These are phyloP conservation scores for Leuciscus waleckii DNA, from an alignment of 2,797 vertebrate genomes.

Conservation along the genomic window DNA sequence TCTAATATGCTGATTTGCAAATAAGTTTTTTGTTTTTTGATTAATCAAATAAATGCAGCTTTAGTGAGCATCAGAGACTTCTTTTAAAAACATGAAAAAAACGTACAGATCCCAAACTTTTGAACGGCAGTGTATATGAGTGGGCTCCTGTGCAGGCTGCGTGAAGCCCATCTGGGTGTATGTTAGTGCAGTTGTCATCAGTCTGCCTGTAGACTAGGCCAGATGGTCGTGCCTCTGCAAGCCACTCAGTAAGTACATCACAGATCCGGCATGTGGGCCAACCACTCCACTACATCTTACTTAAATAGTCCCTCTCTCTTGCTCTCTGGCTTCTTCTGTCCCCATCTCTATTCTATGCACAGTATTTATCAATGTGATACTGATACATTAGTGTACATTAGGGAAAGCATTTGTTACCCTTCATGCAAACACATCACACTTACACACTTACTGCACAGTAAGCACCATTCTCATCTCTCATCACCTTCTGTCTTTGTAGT, in stretches of 20 bases:
- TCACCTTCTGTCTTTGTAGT: slow-evolving; percentile 7
- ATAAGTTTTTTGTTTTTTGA: too few species aligned
- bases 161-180: slow-evolving; percentile 60
- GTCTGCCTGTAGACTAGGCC: slow-evolving; percentile 57
- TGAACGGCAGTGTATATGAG: neutral
- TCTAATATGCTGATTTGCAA: too few species aligned
- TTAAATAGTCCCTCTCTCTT: slow-evolving; percentile 36
- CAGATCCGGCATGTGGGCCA: slow-evolving; percentile 57
- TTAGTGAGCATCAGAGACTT: too few species aligned
- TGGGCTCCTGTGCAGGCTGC: slow-evolving; percentile 29
- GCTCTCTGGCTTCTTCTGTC: slow-evolving; percentile 47
- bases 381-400: slow-evolving; percentile 33
- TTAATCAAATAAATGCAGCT: too few species aligned
- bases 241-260: slow-evolving; percentile 60
- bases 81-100: too few species aligned
- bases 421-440: neutral
- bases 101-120: too few species aligned
- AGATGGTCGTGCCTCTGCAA: slow-evolving; percentile 60
- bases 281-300: slow-evolving; percentile 44
- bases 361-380: slow-evolving; percentile 9
- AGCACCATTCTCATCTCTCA: neutral
- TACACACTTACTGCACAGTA: neutral
- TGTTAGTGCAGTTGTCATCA: slow-evolving; percentile 60
- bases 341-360: slow-evolving; percentile 24
- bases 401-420: slow-evolving; percentile 4